Conservation (phyloP, 2,888 invertebrate genomes). For the Pherbina coryleti region DNA sequence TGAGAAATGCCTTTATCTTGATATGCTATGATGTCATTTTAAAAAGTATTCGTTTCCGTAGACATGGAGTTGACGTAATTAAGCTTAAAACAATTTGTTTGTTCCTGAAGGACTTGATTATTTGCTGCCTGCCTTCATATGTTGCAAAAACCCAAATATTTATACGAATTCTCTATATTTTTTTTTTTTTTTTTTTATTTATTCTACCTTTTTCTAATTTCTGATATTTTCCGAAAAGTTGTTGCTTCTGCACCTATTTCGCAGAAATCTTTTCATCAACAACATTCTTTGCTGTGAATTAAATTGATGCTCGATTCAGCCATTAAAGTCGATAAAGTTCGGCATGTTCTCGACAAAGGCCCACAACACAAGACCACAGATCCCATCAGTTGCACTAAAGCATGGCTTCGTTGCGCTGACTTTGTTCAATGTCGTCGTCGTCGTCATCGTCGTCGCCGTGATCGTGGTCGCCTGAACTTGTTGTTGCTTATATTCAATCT, state of each 20-base stretch:
- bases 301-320: constrained; percentile 38
- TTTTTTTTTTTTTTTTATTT: too few relatives aligned
- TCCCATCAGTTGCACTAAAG: neutral
- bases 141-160: too few relatives aligned
- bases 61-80: too few relatives aligned
- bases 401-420: neutral
- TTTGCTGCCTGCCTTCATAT: too few relatives aligned
- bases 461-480: neutral
- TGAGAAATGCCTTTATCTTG: too few relatives aligned
- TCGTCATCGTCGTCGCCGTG: neutral
- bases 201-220: too few relatives aligned
- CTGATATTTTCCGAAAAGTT: too few relatives aligned
- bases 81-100: too few relatives aligned
- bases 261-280: constrained; percentile 44
- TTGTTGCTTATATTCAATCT: neutral
- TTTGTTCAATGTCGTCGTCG: neutral
- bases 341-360: constrained; percentile 36
- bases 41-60: too few relatives aligned
- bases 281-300: constrained; percentile 25
- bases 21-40: too few relatives aligned
- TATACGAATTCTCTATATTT: too few relatives aligned
- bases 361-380: constrained; percentile 13
- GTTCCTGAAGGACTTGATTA: too few relatives aligned
- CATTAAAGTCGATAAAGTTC: constrained; percentile 48
- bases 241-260: constrained; percentile 45